Evolutionary conservation across 2,797 vertebrate genomes (phyloP), one percentile per base, ranked within the genome.

Genomic region (Enteromius radiatus): DNA sequence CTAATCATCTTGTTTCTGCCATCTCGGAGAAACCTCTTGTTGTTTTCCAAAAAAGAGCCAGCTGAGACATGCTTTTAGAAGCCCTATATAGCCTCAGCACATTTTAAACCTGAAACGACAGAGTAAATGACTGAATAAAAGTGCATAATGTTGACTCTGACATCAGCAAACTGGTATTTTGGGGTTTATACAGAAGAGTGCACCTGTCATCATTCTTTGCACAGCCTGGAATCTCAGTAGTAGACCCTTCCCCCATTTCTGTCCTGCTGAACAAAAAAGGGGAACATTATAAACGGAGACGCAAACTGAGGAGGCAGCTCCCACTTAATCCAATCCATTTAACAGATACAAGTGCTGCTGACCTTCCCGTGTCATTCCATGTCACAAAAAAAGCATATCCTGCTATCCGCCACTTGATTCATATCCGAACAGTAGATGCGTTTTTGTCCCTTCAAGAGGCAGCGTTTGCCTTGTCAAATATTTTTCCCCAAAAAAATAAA

Each of bases 311-410:
- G 88, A 92, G 89, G 90, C 90, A 92, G 93, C 90, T 89, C 89
- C 91, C 91, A 93, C 92, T 95, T 93, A 94, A 94, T 93, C 93
- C 92, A 93, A 89, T 90, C 91, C 89, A 90, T 92, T 92, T 92
- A 94, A 95, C 93, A 94, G 92, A 94, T 87, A 91, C 90, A 92
- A 92, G 90, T 94, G 93, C 91, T 89, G 89, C 88, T 93, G 94
- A 95, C 94, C 94, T 94, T 94, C 92, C 90, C 85, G 89, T 93
- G 92, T 93, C 92, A 93, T 94, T 93, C 90, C 89, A 90, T 94
- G 92, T 92, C 26, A 59, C 86, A 92, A 91, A 91, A 54, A 91
- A 92, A 91, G 89, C 86, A 88, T 89, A 92, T 89, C 90, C 93
- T 90, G 88, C 88, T 87, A 80, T 83, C 83, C 23, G 15, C 89